phyloP scores from a whole-genome alignment of 2,888 invertebrate species.

The Belgica antarctica region DNA sequence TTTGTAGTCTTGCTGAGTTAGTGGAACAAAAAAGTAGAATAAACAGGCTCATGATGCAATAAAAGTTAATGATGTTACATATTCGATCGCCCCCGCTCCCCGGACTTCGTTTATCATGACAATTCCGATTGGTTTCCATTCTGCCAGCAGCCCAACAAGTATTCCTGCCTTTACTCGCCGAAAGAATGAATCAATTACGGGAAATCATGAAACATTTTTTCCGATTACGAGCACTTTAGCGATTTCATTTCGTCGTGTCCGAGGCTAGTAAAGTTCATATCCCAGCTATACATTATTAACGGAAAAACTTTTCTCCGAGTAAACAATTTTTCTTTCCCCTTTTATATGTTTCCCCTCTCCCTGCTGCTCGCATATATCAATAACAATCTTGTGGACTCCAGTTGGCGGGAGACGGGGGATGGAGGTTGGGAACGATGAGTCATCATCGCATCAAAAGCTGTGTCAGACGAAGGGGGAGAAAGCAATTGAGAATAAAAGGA shows the following conservation, averaged over 20 bases:
- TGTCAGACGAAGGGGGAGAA: no score
- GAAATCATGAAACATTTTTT: constrained; percentile 23
- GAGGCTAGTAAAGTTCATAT: background rate
- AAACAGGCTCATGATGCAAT: constrained; percentile 32
- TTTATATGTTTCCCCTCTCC: background rate
- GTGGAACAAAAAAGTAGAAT: background rate
- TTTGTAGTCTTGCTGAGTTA: no score
- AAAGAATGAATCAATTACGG: background rate
- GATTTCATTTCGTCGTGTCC: background rate
- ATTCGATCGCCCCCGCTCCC: no score
- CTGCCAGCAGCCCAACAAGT: constrained; percentile 25
- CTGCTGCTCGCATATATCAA: constrained; percentile 10
- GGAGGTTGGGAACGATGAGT: background rate
- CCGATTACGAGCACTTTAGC: background rate
- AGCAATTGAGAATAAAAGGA: background rate
- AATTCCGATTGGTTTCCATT: constrained; percentile 18
- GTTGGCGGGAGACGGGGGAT: background rate
- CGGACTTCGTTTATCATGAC: background rate
- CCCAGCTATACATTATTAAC: background rate
- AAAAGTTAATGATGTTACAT: constrained; percentile 35
- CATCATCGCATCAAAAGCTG: constrained; percentile 23
- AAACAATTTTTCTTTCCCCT: constrained; percentile 17
- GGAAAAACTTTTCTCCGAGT: background rate
- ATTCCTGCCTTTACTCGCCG: background rate
- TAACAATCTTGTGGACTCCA: constrained; percentile 28